These are phyloP conservation scores for Mimas tiliae DNA, from an alignment of 2,888 invertebrate species.

Conservation along the genomic window DNA sequence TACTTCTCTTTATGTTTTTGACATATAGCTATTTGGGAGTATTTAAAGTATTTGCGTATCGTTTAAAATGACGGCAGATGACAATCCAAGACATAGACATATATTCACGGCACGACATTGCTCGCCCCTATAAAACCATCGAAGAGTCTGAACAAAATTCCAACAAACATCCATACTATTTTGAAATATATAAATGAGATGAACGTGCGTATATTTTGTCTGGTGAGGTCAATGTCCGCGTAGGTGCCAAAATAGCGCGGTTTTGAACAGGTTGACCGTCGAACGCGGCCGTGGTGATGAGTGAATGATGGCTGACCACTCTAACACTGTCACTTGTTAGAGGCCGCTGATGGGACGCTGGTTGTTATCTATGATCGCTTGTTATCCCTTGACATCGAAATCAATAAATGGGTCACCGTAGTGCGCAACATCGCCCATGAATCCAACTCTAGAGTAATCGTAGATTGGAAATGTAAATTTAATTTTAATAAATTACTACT, in stretches of 20 bases:
- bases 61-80: conserved; percentile 2
- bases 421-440: too few relatives aligned
- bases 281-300: conserved; percentile 26
- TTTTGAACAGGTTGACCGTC: conserved; percentile 6
- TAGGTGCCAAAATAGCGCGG: conserved; percentile 14
- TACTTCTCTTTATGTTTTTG: background rate
- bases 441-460: too few relatives aligned
- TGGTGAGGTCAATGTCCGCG: conserved; percentile 20
- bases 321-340: background rate
- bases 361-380: too few relatives aligned
- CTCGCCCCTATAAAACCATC: background rate
- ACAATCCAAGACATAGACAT: background rate
- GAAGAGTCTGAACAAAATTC: background rate
- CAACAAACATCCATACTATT: background rate
- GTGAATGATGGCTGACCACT: conserved; percentile 11
- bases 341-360: background rate
- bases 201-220: conserved; percentile 3
- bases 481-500: too few relatives aligned
- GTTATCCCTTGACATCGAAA: too few relatives aligned
- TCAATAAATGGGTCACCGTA: too few relatives aligned
- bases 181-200: conserved; percentile 1
- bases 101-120: background rate
- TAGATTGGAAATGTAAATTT: too few relatives aligned
- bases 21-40: conserved; percentile 1
- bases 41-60: too few relatives aligned